A percentile compares a stretch with the other conserved stretches of the same genome.
Evolutionary conservation across 2,797 vertebrate genomes (phyloP).

Genomic region (Eulemur rubriventer): DNA sequence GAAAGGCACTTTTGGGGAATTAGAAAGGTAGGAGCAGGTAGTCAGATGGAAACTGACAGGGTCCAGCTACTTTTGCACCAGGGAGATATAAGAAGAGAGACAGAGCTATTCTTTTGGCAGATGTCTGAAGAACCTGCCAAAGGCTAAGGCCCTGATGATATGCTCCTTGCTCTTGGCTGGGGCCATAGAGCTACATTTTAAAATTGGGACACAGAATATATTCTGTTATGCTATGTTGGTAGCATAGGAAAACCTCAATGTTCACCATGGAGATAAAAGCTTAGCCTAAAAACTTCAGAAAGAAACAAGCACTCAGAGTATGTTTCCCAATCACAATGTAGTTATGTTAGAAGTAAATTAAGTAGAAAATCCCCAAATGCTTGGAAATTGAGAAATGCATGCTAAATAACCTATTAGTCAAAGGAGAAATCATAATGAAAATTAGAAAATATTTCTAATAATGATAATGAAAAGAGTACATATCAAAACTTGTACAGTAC

Average conservation of each 20-base stretch:
- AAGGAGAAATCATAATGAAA: slow-evolving; percentile 25
- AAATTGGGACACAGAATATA: not conserved
- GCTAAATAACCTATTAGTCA: slow-evolving; percentile 36
- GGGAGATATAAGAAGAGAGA: not conserved
- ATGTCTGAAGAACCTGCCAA: not conserved
- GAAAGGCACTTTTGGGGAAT: not conserved
- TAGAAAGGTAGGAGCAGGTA: not conserved
- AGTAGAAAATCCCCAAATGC: not conserved
- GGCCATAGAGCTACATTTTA: not conserved
- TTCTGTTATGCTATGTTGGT: not conserved
- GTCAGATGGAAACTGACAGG: not conserved
- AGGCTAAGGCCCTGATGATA: not conserved
- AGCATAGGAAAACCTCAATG: slow-evolving; percentile 14
- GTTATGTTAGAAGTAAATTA: slow-evolving; percentile 36
- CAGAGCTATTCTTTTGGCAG: not conserved
- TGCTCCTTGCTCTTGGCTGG: not conserved
- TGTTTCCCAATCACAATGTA: slow-evolving; percentile 14
- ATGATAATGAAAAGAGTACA: slow-evolving; percentile 12
- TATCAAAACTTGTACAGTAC: not conserved
- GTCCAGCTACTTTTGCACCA: not conserved
- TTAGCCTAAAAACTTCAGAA: not conserved
- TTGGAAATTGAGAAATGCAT: not conserved
- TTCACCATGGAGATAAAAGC: slow-evolving; percentile 24
- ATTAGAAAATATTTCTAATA: slow-evolving; percentile 39
- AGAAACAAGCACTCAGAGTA: slow-evolving; percentile 23